Percentiles rank a stretch among this genome's conserved stretches.
phyloP scores from a whole-genome alignment of 2,797 vertebrate species.

The Coregonus sp. region DNA sequence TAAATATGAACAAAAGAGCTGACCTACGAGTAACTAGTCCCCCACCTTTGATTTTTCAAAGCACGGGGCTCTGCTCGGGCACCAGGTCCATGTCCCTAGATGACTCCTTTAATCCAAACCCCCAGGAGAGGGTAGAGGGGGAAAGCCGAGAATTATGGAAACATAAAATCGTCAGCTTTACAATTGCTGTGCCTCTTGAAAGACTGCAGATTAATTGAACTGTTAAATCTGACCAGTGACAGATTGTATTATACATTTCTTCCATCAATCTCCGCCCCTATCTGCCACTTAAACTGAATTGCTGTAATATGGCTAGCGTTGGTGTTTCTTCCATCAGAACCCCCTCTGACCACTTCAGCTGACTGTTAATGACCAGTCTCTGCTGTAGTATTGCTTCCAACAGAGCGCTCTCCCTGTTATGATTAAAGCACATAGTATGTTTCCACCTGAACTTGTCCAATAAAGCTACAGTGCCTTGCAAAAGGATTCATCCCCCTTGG shows the following conservation, averaged over 20 bases:
- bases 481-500: too few species aligned
- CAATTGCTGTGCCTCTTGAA: neutral
- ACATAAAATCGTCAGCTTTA: neutral
- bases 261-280: neutral
- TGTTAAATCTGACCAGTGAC: neutral
- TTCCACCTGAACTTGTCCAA: neutral
- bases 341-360: too few species aligned
- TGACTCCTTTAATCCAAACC: neutral
- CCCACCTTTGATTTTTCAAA: too few species aligned
- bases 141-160: neutral
- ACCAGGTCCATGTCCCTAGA: neutral
- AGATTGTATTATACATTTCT: too few species aligned
- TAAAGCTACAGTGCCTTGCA: too few species aligned
- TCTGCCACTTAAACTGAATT: too few species aligned
- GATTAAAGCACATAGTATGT: neutral
- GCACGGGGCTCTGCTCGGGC: too few species aligned
- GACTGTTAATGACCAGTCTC: neutral
- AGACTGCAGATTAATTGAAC: neutral
- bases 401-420: neutral
- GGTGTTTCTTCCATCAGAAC: too few species aligned
- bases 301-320: neutral
- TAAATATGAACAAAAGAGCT: constrained; percentile 53
- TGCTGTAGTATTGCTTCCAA: neutral
- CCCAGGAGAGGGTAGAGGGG: neutral
- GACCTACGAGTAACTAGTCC: neutral